Percentiles rank a stretch among this genome's conserved stretches.
phyloP scores from a whole-genome alignment of 2,113 vertebrate species.

The Condylura cristata region DNA sequence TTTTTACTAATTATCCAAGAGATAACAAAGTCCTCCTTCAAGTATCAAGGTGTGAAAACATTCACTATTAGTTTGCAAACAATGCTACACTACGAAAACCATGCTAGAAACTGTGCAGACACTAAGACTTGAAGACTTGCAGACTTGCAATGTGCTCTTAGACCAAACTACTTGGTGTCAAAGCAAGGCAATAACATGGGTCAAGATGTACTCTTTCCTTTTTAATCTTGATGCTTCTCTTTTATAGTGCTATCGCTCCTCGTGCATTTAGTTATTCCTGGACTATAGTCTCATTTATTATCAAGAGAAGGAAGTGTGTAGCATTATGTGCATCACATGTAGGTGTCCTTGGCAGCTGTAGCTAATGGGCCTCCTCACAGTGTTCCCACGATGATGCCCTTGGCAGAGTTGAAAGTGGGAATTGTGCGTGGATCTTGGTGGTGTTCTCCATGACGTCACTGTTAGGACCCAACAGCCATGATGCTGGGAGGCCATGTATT shows the following conservation, averaged over 20 bases:
- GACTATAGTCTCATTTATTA: not conserved
- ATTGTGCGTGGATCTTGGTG: accelerated
- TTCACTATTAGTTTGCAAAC: not conserved
- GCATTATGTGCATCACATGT: not conserved
- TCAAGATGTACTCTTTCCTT: not conserved
- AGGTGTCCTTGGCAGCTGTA: not conserved
- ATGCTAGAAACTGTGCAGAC: not conserved
- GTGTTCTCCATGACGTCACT: accelerated
- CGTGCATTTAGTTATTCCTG: not conserved
- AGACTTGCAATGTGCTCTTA: not conserved
- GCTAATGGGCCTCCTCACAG: not conserved
- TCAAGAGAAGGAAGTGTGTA: not conserved
- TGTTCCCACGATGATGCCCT: not conserved
- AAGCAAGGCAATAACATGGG: not conserved
- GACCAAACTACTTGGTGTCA: not conserved
- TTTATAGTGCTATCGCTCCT: not conserved
- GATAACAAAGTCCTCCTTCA: not conserved
- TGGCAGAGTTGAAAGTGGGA: not conserved
- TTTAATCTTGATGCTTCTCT: not conserved
- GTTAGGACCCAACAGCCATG: too few species aligned
- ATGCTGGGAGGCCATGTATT: accelerated
- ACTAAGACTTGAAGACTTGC: too few species aligned
- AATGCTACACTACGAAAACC: not conserved
- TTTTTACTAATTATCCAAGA: not conserved
- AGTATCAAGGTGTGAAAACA: not conserved